Percentiles rank a stretch among this genome's conserved stretches.
phyloP scores from a whole-genome alignment of 2,797 vertebrate genomes.

The Psittacula echo region DNA sequence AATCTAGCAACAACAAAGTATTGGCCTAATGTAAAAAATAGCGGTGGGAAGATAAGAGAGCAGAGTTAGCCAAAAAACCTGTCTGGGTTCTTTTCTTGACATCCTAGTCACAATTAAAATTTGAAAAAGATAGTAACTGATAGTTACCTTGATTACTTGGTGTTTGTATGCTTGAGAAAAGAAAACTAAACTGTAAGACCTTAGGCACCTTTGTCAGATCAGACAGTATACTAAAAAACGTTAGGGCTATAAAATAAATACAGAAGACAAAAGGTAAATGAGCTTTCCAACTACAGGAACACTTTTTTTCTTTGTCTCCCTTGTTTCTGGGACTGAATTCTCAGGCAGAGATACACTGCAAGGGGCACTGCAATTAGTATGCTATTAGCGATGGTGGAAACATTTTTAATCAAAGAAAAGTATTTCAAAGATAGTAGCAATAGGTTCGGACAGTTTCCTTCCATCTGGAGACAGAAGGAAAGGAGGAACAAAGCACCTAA shows the following conservation, averaged over 20 bases:
- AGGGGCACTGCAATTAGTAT: neutral
- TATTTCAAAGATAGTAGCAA: neutral
- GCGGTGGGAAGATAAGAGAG: neutral
- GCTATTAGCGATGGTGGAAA: neutral
- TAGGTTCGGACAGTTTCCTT: neutral
- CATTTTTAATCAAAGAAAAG: neutral
- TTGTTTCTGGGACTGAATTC: neutral
- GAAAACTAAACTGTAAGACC: neutral
- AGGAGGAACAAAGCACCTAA: neutral
- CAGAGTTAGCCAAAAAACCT: neutral
- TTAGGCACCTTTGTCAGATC: neutral
- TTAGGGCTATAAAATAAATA: neutral
- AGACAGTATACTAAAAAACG: neutral
- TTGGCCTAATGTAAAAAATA: neutral
- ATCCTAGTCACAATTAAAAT: neutral
- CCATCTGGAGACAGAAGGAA: neutral
- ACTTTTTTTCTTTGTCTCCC: neutral
- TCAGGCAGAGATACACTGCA: neutral
- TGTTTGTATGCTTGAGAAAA: neutral
- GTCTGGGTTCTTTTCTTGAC: rapidly evolving
- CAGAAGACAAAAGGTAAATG: neutral
- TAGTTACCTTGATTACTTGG: neutral
- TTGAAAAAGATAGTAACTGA: neutral
- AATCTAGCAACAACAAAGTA: neutral
- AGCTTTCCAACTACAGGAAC: neutral